Evolutionary conservation across 2,888 invertebrate genomes (phyloP), one percentile per base, ranked within the genome.

Genomic region (Agonopterix heracliana): DNA sequence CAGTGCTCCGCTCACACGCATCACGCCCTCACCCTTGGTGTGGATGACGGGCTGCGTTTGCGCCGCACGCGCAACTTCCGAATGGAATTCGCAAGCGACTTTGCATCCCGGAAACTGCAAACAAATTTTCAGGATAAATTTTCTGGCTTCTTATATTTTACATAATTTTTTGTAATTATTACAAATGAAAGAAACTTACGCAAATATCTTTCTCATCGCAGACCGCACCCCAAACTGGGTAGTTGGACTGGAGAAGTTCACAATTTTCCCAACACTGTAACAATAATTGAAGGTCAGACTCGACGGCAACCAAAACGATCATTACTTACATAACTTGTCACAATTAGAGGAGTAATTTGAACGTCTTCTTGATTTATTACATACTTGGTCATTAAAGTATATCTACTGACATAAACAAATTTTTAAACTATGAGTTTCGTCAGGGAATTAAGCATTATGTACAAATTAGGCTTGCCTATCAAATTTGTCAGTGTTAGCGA

Each of bases 201-300:
- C 93, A 93, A 75, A 93, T 92, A 70, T 92, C 92, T 68, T 91
- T 91, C 64, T 92, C 92, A 62, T 92, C 90, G 74, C 93, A 93
- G 74, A 93, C 92, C 55, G 92, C 91, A 45, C 92, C 92, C 93
- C 93, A 93, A 41, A 92, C 90, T 82, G 91, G 91, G 77, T 92
- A 93, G 81, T 93, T 93, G 44, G 92, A 92, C 76, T 93, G 92
- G 56, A 93, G 90, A 61, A 92, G 88, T 74, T 93, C 93, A 84
- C 93, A 93, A 74, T 92, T 93, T 81, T 93, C 92, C 93, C 93
- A 93, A 75, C 93, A 93, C 93, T 93, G 91, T 82, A 92, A 89
- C 89, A 89, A 89, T 74, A 74, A 71, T 12, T 57, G 51, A 54
- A 54, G 58, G 53, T 66, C 59, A 56, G 34, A 47, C 36, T 43